These are phyloP conservation scores for Ictalurus furcatus DNA, from an alignment of 2,113 vertebrate genomes.

Conservation along the genomic window DNA sequence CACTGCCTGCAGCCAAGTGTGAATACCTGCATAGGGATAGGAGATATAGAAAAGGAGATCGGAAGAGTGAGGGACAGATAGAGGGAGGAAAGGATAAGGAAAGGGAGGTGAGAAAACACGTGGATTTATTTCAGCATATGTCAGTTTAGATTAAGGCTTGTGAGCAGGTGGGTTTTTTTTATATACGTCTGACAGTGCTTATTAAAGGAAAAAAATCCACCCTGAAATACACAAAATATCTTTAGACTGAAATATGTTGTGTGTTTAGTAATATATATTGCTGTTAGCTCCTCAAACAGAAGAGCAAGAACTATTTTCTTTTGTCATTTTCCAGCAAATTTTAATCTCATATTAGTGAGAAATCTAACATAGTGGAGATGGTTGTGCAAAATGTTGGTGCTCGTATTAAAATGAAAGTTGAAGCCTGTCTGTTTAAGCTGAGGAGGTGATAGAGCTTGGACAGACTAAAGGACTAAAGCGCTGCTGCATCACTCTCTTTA, in stretches of 20 bases:
- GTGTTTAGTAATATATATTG: not conserved
- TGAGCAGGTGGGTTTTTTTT: not conserved
- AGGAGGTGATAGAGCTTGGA: not conserved
- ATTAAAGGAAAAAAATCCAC: not conserved
- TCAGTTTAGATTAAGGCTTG: not conserved
- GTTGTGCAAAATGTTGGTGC: not conserved
- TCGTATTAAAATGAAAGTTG: not conserved
- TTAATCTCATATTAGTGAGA: not conserved
- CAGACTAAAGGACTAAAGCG: not conserved
- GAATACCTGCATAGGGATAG: conserved; percentile 24
- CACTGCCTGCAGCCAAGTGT: conserved; percentile 37
- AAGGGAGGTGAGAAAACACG: not conserved
- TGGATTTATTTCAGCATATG: conserved; percentile 9
- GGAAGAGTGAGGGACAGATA: not conserved
- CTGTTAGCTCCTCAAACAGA: not conserved
- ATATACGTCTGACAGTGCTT: conserved; percentile 18
- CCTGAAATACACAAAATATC: not conserved
- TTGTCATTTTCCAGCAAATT: no score
- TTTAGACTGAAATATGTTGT: not conserved
- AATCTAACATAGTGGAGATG: not conserved
- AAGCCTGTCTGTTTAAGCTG: not conserved
- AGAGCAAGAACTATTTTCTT: not conserved
- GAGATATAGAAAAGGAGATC: not conserved
- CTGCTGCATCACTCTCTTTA: not conserved
- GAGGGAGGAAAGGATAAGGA: not conserved